Evolutionary conservation across 1,140 invertebrate species (phyloP).

Genomic region (Palaemon carinicauda): DNA sequence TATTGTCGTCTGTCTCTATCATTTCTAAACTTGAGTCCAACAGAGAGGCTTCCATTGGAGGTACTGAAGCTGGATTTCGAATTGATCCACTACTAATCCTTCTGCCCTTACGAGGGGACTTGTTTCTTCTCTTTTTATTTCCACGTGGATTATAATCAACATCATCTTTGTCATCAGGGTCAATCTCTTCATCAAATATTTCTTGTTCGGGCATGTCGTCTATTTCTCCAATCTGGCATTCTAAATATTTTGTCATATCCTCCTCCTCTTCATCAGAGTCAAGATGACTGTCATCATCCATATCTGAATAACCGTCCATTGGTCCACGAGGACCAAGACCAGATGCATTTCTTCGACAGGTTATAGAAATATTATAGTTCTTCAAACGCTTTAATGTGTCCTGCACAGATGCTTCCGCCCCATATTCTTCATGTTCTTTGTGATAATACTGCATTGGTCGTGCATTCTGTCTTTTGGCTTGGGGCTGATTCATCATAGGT

Average conservation of each 20-base stretch:
- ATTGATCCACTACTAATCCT: constrained; percentile 13
- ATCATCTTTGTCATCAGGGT: constrained; percentile 54
- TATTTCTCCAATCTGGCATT: constrained; percentile 58
- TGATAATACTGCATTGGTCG: constrained; percentile 45
- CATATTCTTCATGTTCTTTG: constrained; percentile 45
- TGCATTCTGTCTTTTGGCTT: constrained; percentile 35
- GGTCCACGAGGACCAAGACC: constrained; percentile 26
- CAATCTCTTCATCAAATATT: constrained; percentile 50
- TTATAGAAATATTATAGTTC: constrained; percentile 59
- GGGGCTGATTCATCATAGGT: constrained; percentile 39
- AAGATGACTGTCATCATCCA: constrained; percentile 54
- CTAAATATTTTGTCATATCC: constrained; percentile 59
- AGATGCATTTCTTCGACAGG: constrained; percentile 54
- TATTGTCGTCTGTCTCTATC: constrained; percentile 33
- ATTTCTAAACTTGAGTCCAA: constrained; percentile 43
- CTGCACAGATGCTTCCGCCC: constrained; percentile 53
- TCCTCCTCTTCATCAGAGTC: constrained; percentile 58
- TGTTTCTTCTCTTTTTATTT: constrained; percentile 33
- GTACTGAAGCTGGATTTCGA: constrained; percentile 8
- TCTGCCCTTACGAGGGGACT: constrained; percentile 23
- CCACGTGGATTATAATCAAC: constrained; percentile 42
- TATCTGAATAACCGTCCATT: constrained; percentile 51
- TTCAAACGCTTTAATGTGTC: constrained; percentile 58
- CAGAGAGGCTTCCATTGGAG: constrained; percentile 25
- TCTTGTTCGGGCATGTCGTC: constrained; percentile 48